Conservation (phyloP, 1,140 invertebrate species). For the Monomorium pharaonis region DNA sequence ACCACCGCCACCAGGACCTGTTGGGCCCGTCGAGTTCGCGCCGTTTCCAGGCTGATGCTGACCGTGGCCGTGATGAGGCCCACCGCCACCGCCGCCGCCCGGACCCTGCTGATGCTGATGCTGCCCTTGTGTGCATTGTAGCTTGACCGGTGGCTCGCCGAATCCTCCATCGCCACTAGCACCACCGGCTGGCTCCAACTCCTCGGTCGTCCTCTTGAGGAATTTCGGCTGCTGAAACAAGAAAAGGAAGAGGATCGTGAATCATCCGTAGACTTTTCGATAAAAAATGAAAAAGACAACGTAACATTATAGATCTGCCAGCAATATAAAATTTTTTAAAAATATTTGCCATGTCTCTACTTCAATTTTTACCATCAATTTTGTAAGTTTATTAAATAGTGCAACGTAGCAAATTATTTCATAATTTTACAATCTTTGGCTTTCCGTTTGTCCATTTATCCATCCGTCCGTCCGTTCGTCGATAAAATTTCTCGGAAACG, state of each 20-base stretch:
- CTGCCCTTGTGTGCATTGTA: slow-evolving; percentile 88
- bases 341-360: not conserved
- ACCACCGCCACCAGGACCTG: slow-evolving; percentile 75
- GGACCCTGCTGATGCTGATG: slow-evolving; percentile 78
- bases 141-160: slow-evolving; percentile 91
- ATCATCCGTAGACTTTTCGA: not conserved
- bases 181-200: slow-evolving; percentile 87
- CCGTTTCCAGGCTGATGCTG: slow-evolving; percentile 80
- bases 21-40: slow-evolving; percentile 76
- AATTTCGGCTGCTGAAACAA: slow-evolving; percentile 93
- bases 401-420: too few species aligned
- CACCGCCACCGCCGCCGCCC: slow-evolving; percentile 67
- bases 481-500: too few species aligned
- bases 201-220: slow-evolving; percentile 90
- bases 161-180: slow-evolving; percentile 84
- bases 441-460: too few species aligned
- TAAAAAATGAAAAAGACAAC: not conserved
- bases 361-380: not conserved
- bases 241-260: not conserved
- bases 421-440: too few species aligned
- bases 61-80: slow-evolving; percentile 78
- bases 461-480: too few species aligned
- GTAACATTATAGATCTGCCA: not conserved
- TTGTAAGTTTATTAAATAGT: not conserved
- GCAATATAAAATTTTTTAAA: not conserved